These are phyloP conservation scores for Anthophora plumipes DNA, from an alignment of 2,888 invertebrate species.

Conservation along the genomic window DNA sequence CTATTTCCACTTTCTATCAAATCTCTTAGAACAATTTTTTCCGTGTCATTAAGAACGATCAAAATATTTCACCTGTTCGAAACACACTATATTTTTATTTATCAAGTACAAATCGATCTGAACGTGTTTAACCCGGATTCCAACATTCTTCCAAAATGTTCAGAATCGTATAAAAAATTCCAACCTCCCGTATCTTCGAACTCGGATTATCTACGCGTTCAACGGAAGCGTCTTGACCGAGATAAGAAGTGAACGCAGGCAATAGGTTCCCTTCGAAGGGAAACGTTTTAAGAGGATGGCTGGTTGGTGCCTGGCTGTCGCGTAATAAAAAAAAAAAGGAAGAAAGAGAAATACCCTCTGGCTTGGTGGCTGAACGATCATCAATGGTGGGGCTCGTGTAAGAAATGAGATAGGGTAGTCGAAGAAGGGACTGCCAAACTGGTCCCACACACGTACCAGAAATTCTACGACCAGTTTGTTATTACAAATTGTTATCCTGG, in stretches of 20 bases:
- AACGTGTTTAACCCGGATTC: too few relatives aligned
- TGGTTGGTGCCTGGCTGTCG: constrained; percentile 61
- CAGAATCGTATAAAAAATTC: constrained; percentile 5
- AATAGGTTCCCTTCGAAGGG: constrained; percentile 39
- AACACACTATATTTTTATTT: too few relatives aligned
- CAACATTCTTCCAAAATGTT: neutral
- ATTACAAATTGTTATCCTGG: constrained; percentile 75
- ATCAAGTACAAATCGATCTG: too few relatives aligned
- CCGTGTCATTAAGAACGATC: too few relatives aligned
- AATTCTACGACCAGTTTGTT: constrained; percentile 71
- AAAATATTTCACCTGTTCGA: too few relatives aligned
- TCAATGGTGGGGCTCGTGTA: constrained; percentile 57
- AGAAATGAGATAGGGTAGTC: constrained; percentile 61
- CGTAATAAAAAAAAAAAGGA: constrained; percentile 71
- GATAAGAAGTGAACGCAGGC: constrained; percentile 23
- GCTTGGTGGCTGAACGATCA: constrained; percentile 78
- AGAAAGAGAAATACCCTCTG: constrained; percentile 67
- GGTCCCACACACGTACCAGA: constrained; percentile 65
- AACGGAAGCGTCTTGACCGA: constrained; percentile 16
- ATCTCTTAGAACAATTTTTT: too few relatives aligned
- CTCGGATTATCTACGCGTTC: constrained; percentile 16
- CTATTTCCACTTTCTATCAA: neutral
- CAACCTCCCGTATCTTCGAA: neutral
- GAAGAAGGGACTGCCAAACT: constrained; percentile 52
- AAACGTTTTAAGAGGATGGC: constrained; percentile 73